These are phyloP conservation scores for Dicranocentrus wangi DNA, from an alignment of 2,888 invertebrate species.

Conservation along the genomic window DNA sequence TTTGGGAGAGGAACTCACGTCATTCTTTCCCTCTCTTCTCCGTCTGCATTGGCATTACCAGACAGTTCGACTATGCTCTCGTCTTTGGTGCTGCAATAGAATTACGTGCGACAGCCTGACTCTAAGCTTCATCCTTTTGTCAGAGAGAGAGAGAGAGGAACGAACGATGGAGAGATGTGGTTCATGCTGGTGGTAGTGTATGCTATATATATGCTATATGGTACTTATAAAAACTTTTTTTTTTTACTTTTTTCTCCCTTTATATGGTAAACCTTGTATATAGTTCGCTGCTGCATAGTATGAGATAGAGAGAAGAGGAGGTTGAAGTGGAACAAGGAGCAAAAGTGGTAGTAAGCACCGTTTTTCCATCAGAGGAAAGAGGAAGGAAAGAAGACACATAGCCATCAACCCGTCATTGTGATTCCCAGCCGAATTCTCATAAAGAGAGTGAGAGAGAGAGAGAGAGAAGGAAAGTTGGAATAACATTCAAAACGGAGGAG, in stretches of 20 bases:
- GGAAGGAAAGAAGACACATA: conserved; percentile 54
- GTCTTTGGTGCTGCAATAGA: neutral
- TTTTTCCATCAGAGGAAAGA: conserved; percentile 39
- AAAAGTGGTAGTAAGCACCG: conserved; percentile 46
- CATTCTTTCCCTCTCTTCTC: neutral
- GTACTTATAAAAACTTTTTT: no score
- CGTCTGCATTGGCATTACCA: conserved; percentile 9
- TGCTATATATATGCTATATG: no score
- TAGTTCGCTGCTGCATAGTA: no score
- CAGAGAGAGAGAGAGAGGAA: no score
- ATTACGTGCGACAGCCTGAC: conserved; percentile 20
- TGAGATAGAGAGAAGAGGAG: conserved; percentile 1
- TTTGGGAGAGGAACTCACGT: neutral
- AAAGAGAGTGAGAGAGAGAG: conserved; percentile 50
- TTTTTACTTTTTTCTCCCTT: no score
- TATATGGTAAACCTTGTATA: no score
- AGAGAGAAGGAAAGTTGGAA: conserved; percentile 56
- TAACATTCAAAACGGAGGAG: conserved; percentile 58
- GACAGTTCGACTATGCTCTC: neutral
- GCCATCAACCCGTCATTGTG: conserved; percentile 66
- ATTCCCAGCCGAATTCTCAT: conserved; percentile 68
- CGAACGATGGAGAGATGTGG: no score
- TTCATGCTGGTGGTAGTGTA: no score
- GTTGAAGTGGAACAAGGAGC: conserved; percentile 29
- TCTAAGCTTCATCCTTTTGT: no score